Conservation (phyloP, 2,797 vertebrate genomes). For the Gambelia wislizenii region DNA sequence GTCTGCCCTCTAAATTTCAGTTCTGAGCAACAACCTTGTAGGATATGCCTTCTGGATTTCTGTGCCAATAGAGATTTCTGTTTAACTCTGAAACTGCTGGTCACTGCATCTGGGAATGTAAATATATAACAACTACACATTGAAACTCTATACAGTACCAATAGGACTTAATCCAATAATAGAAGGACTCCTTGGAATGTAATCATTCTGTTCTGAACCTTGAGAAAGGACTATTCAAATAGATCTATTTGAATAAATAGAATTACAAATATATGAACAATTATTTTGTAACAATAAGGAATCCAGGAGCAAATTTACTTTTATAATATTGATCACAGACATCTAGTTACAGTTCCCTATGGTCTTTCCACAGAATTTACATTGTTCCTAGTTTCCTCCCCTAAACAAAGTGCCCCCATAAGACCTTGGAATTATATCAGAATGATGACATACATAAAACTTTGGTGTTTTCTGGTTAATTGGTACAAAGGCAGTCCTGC, state of each 20-base stretch:
- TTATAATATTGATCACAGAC: too few species aligned
- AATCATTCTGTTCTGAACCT: neutral
- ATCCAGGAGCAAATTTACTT: neutral
- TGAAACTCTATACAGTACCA: slow-evolving; percentile 11
- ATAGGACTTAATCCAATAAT: neutral
- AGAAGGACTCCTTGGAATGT: slow-evolving; percentile 8
- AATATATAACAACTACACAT: too few species aligned
- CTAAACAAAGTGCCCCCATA: neutral
- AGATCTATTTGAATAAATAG: too few species aligned
- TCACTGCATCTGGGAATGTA: too few species aligned
- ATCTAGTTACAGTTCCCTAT: neutral
- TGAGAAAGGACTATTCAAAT: neutral
- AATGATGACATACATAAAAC: neutral
- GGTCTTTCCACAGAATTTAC: too few species aligned
- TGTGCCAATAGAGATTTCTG: too few species aligned
- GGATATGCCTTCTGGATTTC: too few species aligned
- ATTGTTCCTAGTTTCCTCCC: neutral
- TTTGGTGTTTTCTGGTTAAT: neutral
- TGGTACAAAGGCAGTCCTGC: neutral
- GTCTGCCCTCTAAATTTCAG: too few species aligned
- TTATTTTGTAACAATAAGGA: too few species aligned
- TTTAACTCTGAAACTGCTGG: too few species aligned
- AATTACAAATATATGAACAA: too few species aligned
- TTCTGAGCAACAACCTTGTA: too few species aligned
- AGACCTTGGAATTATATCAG: neutral